phyloP scores from a whole-genome alignment of 2,888 invertebrate species.

The Endomychus coccineus region DNA sequence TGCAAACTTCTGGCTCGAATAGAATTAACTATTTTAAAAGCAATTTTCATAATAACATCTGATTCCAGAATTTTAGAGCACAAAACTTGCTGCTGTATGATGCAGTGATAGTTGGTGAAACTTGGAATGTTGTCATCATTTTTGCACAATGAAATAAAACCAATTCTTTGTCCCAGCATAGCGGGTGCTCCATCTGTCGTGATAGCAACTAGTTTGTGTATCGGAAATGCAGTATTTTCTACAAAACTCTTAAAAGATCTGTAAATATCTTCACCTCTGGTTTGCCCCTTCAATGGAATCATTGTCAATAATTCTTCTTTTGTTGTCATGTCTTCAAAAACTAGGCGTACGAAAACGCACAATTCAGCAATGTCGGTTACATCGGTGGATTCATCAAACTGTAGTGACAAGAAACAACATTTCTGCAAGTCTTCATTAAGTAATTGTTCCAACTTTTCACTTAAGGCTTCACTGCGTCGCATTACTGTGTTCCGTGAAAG shows the following conservation, averaged over 20 bases:
- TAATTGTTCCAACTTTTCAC: slow-evolving; percentile 13
- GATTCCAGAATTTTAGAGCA: slow-evolving; percentile 18
- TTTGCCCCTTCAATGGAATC: slow-evolving; percentile 21
- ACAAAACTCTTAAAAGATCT: slow-evolving; percentile 20
- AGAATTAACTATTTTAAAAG: slow-evolving; percentile 11
- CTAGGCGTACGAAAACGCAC: slow-evolving; percentile 21
- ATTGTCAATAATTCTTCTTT: slow-evolving; percentile 23
- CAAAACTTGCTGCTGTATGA: slow-evolving; percentile 19
- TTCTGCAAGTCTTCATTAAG: slow-evolving; percentile 16
- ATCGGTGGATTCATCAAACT: slow-evolving; percentile 26
- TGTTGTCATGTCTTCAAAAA: slow-evolving; percentile 25
- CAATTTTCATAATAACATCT: slow-evolving; percentile 11
- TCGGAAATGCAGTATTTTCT: slow-evolving; percentile 16
- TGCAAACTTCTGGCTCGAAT: slow-evolving; percentile 15
- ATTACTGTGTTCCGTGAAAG: slow-evolving; percentile 17
- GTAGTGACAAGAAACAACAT: slow-evolving; percentile 18
- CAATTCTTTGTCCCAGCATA: no score
- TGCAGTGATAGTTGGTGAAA: no score
- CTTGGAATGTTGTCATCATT: no score
- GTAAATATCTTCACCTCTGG: slow-evolving; percentile 22
- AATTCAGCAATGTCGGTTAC: slow-evolving; percentile 22
- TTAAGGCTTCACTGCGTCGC: slow-evolving; percentile 14
- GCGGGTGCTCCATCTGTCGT: slow-evolving; percentile 26
- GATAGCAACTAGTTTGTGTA: slow-evolving; percentile 22
- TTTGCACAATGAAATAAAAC: no score